These are phyloP conservation scores for Trichonephila inaurata DNA, from an alignment of 1,140 invertebrate genomes.

Conservation along the genomic window DNA sequence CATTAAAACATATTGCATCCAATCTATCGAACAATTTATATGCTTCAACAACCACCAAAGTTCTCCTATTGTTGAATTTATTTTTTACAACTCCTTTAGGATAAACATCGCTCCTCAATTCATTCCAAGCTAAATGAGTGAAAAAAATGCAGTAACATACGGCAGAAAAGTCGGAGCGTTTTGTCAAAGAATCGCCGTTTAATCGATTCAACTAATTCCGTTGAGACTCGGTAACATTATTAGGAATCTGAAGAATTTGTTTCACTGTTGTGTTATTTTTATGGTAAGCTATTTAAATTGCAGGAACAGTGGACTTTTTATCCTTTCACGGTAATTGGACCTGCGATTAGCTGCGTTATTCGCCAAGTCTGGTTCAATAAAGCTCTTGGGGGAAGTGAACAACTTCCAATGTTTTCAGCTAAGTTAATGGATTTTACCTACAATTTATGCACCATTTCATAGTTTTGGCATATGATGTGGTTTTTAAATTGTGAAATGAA, in stretches of 20 bases:
- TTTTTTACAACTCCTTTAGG: neutral
- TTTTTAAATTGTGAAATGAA: too few relatives aligned
- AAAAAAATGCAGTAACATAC: neutral
- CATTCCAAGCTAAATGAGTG: neutral
- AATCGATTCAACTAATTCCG: conserved; percentile 13
- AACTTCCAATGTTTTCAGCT: neutral
- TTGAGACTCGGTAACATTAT: neutral
- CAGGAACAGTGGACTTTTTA: too few relatives aligned
- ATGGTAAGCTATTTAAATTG: neutral
- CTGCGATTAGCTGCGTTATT: neutral
- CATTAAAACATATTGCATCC: neutral
- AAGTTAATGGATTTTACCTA: too few relatives aligned
- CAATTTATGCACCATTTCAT: too few relatives aligned
- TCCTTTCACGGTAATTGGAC: neutral
- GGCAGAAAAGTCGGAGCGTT: neutral
- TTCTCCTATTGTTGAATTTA: neutral
- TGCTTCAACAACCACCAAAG: neutral
- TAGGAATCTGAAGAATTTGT: neutral
- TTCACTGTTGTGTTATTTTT: neutral
- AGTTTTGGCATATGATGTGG: too few relatives aligned
- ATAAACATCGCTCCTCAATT: neutral
- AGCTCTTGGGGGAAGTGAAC: neutral
- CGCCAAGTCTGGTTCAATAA: neutral
- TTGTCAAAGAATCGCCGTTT: neutral
- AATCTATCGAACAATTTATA: neutral